phyloP scores from a whole-genome alignment of 2,888 invertebrate genomes.

The Neoascia interrupta region DNA sequence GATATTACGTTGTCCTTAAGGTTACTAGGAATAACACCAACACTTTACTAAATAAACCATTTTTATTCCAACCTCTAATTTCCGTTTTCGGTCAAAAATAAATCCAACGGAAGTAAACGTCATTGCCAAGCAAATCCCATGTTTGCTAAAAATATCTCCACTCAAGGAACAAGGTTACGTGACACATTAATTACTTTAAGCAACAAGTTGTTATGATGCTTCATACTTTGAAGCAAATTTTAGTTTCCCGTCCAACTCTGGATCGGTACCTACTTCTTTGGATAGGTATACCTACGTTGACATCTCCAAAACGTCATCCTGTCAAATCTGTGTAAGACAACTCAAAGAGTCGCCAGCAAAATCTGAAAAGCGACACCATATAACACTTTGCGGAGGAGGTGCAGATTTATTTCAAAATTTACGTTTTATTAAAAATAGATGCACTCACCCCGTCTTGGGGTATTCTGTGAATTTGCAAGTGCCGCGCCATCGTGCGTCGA shows the following conservation, averaged over 20 bases:
- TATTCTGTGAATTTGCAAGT: constrained; percentile 43
- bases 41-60: too few relatives aligned
- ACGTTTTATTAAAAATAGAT: constrained; percentile 58
- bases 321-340: constrained; percentile 30
- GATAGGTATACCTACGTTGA: too few relatives aligned
- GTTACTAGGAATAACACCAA: too few relatives aligned
- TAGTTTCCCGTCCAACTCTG: too few relatives aligned
- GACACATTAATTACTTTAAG: constrained; percentile 46
- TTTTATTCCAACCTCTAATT: too few relatives aligned
- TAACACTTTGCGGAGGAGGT: background rate
- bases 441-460: constrained; percentile 30
- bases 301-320: constrained; percentile 46
- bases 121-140: background rate
- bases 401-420: constrained; percentile 21
- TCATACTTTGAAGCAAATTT: too few relatives aligned
- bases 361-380: background rate
- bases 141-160: constrained; percentile 3
- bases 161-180: constrained; percentile 7
- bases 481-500: constrained; percentile 13
- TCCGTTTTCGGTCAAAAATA: too few relatives aligned
- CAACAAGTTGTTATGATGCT: constrained; percentile 65
- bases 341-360: constrained; percentile 9
- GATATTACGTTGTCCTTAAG: too few relatives aligned
- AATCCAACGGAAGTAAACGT: constrained; percentile 26
- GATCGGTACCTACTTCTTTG: too few relatives aligned